Evolutionary conservation across 2,113 vertebrate species (phyloP).

Genomic region (Zapornia atra): DNA sequence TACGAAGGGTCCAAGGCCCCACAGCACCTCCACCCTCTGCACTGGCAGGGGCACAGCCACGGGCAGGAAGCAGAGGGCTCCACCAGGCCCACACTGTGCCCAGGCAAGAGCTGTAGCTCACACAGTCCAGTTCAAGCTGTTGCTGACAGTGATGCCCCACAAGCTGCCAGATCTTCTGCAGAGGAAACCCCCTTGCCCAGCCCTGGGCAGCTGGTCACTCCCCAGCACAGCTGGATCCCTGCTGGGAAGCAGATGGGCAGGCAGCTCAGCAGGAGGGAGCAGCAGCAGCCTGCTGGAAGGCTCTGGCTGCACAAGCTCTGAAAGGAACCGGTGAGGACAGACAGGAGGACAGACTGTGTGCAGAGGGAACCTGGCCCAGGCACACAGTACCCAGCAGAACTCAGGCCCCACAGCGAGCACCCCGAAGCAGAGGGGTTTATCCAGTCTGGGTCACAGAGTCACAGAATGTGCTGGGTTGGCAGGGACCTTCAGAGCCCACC

Average conservation of each 20-base stretch:
- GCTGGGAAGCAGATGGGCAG: background rate
- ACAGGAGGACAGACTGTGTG: background rate
- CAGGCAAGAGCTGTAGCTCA: background rate
- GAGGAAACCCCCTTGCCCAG: no score
- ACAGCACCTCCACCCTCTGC: background rate
- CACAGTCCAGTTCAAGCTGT: background rate
- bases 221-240: background rate
- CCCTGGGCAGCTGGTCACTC: no score
- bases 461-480: no score
- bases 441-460: background rate
- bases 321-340: no score
- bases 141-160: background rate
- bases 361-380: background rate
- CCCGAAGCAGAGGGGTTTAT: background rate
- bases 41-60: background rate
- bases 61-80: background rate
- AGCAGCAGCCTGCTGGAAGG: background rate
- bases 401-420: fast-evolving
- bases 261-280: background rate
- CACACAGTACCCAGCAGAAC: fast-evolving
- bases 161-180: background rate
- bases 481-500: no score
- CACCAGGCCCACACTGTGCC: background rate
- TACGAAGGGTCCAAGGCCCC: background rate
- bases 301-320: background rate